These are phyloP conservation scores for Neopipo cinnamomea DNA, from an alignment of 2,113 vertebrate genomes.

Conservation along the genomic window DNA sequence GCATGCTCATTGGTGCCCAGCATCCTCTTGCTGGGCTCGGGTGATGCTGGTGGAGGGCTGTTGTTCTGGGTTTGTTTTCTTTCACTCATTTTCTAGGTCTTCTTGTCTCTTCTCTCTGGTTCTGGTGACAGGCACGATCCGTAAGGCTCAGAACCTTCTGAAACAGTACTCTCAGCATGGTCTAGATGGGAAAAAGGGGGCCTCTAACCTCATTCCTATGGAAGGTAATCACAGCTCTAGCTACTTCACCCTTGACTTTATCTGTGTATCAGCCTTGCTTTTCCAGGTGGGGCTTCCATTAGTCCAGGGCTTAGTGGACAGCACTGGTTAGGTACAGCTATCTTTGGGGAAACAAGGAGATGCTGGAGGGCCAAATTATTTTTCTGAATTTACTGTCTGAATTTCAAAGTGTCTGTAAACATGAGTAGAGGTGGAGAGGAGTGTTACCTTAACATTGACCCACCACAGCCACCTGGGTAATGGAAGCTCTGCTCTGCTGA, in stretches of 20 bases:
- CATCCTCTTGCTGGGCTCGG: background rate
- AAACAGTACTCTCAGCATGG: conserved; percentile 99
- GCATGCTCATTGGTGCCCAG: conserved; percentile 54
- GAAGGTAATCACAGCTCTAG: conserved; percentile 90
- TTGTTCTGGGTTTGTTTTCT: conserved; percentile 72
- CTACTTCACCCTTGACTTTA: conserved; percentile 54
- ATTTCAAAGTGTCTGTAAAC: background rate
- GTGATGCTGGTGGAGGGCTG: conserved; percentile 78
- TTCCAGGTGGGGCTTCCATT: conserved; percentile 65
- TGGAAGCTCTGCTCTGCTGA: conserved; percentile 66
- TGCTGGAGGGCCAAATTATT: background rate
- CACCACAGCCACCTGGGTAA: conserved; percentile 38
- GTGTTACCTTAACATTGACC: background rate
- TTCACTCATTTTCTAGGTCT: conserved; percentile 87
- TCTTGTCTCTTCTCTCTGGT: conserved; percentile 80
- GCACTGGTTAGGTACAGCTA: background rate
- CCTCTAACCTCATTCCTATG: conserved; percentile 97
- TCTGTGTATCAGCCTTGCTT: conserved; percentile 51
- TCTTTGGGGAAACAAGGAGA: background rate
- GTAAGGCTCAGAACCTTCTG: conserved; percentile 99
- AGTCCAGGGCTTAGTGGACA: background rate
- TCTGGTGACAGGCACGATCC: conserved; percentile 98
- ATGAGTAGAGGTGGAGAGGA: background rate
- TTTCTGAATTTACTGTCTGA: background rate
- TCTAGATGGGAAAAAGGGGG: conserved; percentile 99